Evolutionary conservation across 2,888 invertebrate genomes (phyloP), one percentile per base, ranked within the genome.

Genomic region (Lysandra coridon): DNA sequence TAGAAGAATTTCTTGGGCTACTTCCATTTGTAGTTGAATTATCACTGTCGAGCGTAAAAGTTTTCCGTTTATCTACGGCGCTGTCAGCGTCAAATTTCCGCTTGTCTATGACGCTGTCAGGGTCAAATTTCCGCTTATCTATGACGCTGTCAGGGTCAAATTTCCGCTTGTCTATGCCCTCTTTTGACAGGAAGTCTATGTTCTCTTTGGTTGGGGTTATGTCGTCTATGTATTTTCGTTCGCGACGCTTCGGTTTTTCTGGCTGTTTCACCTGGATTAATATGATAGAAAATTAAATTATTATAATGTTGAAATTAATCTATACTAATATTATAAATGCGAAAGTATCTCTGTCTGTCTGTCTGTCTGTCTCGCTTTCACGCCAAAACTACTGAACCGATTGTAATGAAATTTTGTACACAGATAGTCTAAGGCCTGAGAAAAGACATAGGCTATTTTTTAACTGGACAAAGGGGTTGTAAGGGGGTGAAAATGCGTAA

Each of bases 21-120:
- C 93, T 93, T 0, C 94, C 94, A 80, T 94, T 95, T 0, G 95
- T 94, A 0, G 95, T 94, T 0, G 95, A 94, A 81, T 92, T 92
- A 79, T 94, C 95, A 76, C 92, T 92, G 84, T 94, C 94, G 2
- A 94, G 84, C n/a, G 94, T 90, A 80, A 94, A 94, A 0, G 94
- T 94, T 82, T 90, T 91, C 78, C 94, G 84, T 82, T 94, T 94
- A 86, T 94, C 94, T 83, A 86, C 85, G 83, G 86, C 94, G 78
- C 92, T 92, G 84, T 94, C 94, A 94, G 84, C 30, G 94, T 90
- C 80, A 93, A 94, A 0, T 82, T 90, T 91, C 78, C 94, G 84
- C 82, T 94, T 94, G 86, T 94, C 94, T 82, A 86, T 86, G 10
- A 85, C 94, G 78, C 92, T 92, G 84, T 94, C 94, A 94, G 85